Evolutionary conservation across 2,888 invertebrate genomes (phyloP), one percentile per base, ranked within the genome.

Genomic region (Bombylius discolor): DNA sequence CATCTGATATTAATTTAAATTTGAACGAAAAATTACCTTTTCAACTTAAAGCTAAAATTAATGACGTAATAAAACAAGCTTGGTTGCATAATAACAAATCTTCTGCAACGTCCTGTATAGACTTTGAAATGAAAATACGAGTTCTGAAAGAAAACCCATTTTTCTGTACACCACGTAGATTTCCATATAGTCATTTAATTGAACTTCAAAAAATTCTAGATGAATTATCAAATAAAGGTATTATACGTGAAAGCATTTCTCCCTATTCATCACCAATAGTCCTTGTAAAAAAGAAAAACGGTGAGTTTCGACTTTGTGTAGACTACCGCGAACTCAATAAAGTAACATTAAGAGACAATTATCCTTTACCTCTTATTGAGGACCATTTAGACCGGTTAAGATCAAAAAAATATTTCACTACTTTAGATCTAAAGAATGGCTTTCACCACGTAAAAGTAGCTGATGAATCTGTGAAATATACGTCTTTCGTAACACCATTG

Each of bases 231-330:
- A 44, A 47, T n/a, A 53, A 53, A 13, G 46, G 45, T 13, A 53
- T 61, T 8, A 60, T 63, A 36, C 51, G 59, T 7, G 53, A 39
- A 51, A 58, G 57, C 47, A 13, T 60, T 47, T 61, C 61, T 1
- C 59, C 61, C 7, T 61, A 59, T 56, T 56, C 61, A 5, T 60
- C 60, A 9, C 57, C 61, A 1, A 60, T 61, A 23, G 61, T 62
- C 4, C 49, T 62, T 12, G 58, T 60, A 11, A 53, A 51, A 32
- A 60, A 62, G 49, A 63, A 61, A 46, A 57, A 51, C 44, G 57
- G 53, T 8, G 61, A 62, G 39, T 49, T 51, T n/a, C 49, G 62
- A 48, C n/a, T 62, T 11, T 61, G 60, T 34, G n/a, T 63, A 23
- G 60, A 62, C 49, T 63, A 59, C 50, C 51, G 62, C 6, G 34